These are phyloP conservation scores for Agrotis ipsilon DNA, from an alignment of 2,888 invertebrate species.

Conservation along the genomic window DNA sequence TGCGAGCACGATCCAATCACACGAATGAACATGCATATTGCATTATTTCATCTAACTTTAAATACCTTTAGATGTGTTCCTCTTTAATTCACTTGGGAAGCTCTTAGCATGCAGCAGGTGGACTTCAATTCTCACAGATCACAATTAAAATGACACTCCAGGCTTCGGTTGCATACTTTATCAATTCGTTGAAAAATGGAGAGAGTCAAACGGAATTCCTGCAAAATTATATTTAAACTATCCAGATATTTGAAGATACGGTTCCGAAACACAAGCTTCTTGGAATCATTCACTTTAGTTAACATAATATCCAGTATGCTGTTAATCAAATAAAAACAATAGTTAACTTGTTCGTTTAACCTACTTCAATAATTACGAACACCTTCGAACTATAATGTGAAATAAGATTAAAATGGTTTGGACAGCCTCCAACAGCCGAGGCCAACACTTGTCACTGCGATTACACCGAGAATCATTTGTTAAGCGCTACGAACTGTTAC, in stretches of 20 bases:
- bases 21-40: constrained; percentile 65
- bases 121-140: background rate
- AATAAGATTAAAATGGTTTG: constrained; percentile 59
- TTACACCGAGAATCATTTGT: constrained; percentile 64
- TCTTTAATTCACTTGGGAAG: constrained; percentile 25
- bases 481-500: constrained; percentile 62
- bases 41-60: constrained; percentile 59
- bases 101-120: constrained; percentile 2
- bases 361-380: constrained; percentile 43
- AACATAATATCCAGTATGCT: constrained; percentile 7
- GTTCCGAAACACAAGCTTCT: constrained; percentile 11
- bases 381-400: constrained; percentile 48
- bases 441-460: constrained; percentile 64
- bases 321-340: constrained; percentile 39
- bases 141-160: background rate
- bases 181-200: background rate
- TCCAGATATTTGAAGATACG: background rate
- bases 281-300: constrained; percentile 19
- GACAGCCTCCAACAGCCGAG: constrained; percentile 65
- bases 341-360: constrained; percentile 33
- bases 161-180: background rate
- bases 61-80: constrained; percentile 32
- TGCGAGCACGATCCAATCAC: constrained; percentile 77
- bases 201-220: background rate
- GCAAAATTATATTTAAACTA: background rate